Evolutionary conservation across 1,140 invertebrate genomes (phyloP).

Genomic region (Odontomachus brunneus): DNA sequence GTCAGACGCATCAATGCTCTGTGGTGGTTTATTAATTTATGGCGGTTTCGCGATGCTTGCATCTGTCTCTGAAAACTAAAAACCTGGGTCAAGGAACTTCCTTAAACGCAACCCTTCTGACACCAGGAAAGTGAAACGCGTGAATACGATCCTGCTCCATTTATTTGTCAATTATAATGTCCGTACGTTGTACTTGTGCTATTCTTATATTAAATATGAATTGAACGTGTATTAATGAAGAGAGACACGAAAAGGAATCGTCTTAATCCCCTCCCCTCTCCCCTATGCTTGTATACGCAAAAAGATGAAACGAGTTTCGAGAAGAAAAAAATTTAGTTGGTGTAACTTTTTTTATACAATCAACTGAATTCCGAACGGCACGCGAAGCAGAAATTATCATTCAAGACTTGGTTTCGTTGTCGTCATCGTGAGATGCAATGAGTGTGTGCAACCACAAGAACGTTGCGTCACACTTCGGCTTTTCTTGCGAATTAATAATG

Average conservation of each 20-base stretch:
- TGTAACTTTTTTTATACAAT: neutral
- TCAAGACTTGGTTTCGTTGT: slow-evolving; percentile 8
- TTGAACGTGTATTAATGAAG: slow-evolving; percentile 2
- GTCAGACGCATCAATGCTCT: no score
- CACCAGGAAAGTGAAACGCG: neutral
- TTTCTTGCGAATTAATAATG: slow-evolving; percentile 36
- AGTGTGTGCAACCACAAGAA: slow-evolving; percentile 9
- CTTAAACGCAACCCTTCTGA: slow-evolving; percentile 8
- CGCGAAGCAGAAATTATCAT: slow-evolving; percentile 1
- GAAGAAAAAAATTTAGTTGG: neutral
- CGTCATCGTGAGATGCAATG: slow-evolving; percentile 15
- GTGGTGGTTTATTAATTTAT: no score
- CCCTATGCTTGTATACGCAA: no score
- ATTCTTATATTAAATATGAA: neutral
- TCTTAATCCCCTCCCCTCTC: neutral
- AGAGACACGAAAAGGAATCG: neutral
- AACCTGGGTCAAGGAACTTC: neutral
- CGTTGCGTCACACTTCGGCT: slow-evolving; percentile 1
- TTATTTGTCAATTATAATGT: slow-evolving; percentile 3
- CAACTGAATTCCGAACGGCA: neutral
- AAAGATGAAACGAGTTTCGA: neutral
- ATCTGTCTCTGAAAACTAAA: neutral
- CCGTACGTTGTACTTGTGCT: neutral
- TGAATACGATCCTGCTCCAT: neutral
- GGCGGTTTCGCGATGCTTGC: no score